phyloP scores from a whole-genome alignment of 2,888 invertebrate species.

The Julus scandinavius region DNA sequence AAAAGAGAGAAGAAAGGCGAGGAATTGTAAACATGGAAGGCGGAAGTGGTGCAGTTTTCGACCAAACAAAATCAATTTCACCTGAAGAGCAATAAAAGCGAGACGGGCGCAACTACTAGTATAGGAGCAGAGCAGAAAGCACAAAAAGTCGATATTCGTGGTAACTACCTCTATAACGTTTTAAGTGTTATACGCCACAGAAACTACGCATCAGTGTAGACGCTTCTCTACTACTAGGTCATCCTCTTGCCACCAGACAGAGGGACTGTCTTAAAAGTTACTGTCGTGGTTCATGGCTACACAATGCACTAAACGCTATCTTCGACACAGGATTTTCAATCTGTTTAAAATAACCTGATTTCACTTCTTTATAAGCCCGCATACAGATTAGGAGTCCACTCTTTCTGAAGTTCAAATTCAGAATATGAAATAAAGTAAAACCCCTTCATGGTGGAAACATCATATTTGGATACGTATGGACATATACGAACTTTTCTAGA shows the following conservation, averaged over 20 bases:
- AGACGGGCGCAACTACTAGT: not conserved
- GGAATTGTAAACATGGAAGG: slow-evolving; percentile 11
- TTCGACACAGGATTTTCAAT: too few species aligned
- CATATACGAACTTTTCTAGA: too few species aligned
- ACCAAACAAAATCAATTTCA: slow-evolving; percentile 39
- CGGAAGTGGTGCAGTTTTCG: slow-evolving; percentile 11
- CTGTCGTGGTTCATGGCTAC: not conserved
- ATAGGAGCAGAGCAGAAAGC: not conserved
- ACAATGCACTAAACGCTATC: not conserved
- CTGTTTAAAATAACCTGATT: too few species aligned
- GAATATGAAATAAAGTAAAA: too few species aligned
- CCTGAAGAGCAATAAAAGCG: slow-evolving; percentile 22
- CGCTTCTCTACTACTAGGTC: slow-evolving; percentile 2
- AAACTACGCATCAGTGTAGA: not conserved
- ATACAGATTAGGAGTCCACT: too few species aligned
- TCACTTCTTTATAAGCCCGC: too few species aligned
- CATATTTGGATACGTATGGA: too few species aligned
- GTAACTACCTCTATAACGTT: slow-evolving; percentile 42
- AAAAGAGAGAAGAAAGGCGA: not conserved
- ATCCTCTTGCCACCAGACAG: slow-evolving; percentile 13
- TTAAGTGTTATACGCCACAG: slow-evolving; percentile 13
- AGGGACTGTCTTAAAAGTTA: slow-evolving; percentile 23
- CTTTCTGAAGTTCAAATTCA: too few species aligned
- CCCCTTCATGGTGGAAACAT: too few species aligned
- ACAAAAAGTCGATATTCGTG: slow-evolving; percentile 20